Conservation (phyloP, 2,113 vertebrate genomes). For the Nibea albiflora region DNA sequence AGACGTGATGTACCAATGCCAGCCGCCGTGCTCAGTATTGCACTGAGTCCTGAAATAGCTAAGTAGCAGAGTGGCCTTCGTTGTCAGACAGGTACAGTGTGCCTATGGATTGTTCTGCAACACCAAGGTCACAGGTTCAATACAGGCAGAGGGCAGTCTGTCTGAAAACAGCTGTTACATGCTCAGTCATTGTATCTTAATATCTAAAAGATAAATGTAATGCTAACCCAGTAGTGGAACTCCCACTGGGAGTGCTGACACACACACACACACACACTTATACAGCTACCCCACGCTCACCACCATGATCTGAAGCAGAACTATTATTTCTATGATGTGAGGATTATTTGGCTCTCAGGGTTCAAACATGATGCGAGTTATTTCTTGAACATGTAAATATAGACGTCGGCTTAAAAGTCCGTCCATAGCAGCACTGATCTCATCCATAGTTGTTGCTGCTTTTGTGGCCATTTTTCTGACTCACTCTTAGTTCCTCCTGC, state of each 20-base stretch:
- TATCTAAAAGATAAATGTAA: slow-evolving; percentile 57
- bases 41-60: slow-evolving; percentile 6
- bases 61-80: background rate
- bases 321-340: slow-evolving; percentile 30
- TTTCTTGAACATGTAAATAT: slow-evolving; percentile 12
- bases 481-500: background rate
- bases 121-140: slow-evolving; percentile 34
- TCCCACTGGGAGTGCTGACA: slow-evolving; percentile 50
- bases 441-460: background rate
- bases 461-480: background rate
- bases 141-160: background rate
- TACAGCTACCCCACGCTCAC: background rate
- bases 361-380: slow-evolving; percentile 32
- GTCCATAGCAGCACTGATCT: background rate
- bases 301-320: slow-evolving; percentile 6
- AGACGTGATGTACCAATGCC: slow-evolving; percentile 2
- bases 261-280: slow-evolving; percentile 17
- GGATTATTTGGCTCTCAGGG: slow-evolving; percentile 33
- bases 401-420: background rate
- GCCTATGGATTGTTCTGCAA: background rate
- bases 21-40: slow-evolving; percentile 8
- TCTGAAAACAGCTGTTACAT: slow-evolving; percentile 29
- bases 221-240: slow-evolving; percentile 39
- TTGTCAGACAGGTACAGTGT: background rate
- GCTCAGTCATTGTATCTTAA: slow-evolving; percentile 39